These are phyloP conservation scores for Myotis findleyi DNA, from an alignment of 2,797 vertebrate genomes.

Conservation along the genomic window DNA sequence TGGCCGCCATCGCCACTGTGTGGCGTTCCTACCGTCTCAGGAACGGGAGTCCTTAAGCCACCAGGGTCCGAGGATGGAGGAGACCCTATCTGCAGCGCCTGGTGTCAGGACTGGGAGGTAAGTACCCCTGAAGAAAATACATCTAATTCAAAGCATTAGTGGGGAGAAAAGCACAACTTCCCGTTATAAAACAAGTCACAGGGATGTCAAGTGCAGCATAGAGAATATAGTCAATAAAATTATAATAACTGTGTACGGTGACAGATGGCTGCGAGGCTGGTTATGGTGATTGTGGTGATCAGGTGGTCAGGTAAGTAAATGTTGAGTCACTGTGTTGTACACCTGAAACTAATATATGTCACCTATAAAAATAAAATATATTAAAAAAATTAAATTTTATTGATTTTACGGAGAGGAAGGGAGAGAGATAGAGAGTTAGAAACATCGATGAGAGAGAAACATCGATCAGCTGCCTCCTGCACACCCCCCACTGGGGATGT, in stretches of 20 bases:
- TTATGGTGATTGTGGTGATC: no score
- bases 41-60: neutral
- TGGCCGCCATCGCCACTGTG: neutral
- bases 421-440: no score
- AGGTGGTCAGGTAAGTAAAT: neutral
- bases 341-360: neutral
- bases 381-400: no score
- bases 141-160: neutral
- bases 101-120: neutral
- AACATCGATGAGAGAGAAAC: no score
- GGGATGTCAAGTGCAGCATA: neutral
- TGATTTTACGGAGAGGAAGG: no score
- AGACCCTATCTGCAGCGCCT: neutral
- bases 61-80: neutral
- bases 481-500: no score
- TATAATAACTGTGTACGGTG: fast-evolving
- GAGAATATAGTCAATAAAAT: no score
- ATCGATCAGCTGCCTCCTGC: no score
- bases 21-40: neutral
- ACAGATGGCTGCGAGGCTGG: no score
- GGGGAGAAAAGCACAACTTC: neutral
- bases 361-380: neutral
- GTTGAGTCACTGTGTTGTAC: neutral
- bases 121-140: neutral
- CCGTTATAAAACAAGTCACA: no score